Conservation (phyloP, 2,113 vertebrate species). For the Deroptyus accipitrinus region DNA sequence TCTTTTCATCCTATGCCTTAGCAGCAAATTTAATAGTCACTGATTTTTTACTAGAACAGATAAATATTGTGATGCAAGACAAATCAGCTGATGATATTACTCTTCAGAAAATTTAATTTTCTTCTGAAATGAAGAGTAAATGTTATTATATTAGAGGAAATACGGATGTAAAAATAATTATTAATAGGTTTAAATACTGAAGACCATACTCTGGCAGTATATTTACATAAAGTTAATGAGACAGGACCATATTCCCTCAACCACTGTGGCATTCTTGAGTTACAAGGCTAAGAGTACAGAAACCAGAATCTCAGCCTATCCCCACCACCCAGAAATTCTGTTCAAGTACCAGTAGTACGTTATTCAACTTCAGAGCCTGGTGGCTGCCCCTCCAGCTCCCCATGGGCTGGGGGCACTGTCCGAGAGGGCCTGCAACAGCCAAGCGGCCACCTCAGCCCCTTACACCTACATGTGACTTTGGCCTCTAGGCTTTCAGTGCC, state of each 20-base stretch:
- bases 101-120: constrained; percentile 31
- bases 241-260: background rate
- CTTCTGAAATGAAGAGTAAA: background rate
- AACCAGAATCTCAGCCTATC: background rate
- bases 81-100: background rate
- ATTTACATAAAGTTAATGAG: background rate
- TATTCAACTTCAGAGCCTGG: background rate
- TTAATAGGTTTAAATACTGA: background rate
- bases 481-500: background rate
- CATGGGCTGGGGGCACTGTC: accelerated
- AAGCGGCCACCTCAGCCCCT: background rate
- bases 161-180: constrained; percentile 12
- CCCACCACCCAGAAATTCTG: background rate
- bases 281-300: background rate
- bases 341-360: background rate
- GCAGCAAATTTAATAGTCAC: constrained; percentile 17
- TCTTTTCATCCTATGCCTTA: background rate
- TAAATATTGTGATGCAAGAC: background rate
- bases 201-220: background rate
- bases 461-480: background rate
- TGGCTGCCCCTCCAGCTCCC: background rate
- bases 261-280: background rate
- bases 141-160: background rate
- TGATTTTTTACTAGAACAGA: constrained; percentile 34
- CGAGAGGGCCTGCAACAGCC: accelerated